Base-by-base conservation (phyloP, 2,797 vertebrate species). In the Mormyrops boulengeri region DNA sequence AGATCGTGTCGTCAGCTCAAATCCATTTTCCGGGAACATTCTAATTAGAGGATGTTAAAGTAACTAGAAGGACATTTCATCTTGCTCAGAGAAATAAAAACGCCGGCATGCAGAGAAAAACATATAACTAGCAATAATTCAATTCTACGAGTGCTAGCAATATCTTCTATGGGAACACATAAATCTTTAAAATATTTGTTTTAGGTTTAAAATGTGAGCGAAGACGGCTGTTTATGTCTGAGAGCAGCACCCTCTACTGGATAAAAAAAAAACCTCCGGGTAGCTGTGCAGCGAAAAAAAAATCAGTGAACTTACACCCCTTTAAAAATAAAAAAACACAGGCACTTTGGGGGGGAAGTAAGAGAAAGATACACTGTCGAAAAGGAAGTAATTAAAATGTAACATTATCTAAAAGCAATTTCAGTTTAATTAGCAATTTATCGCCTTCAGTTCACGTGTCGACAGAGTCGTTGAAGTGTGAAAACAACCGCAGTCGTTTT, bases 401-500 rank as follows among this genome's bases (percentile, higher is more conserved):
- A 82, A 47, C 19, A 8, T 82, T 38, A 82, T 19, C 77, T 82
- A 47, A 82, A 44, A 47, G 41, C 41, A 82, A 82, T 44, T 82
- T 22, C 77, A 38, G 69, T 41, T 82, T 82, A 77, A 77, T 47
- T 47, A 44, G 41, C 77, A 47, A 19, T 82, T 82, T 47, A 44
- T 80, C 5, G 38, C 38, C 17, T 80, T 41, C 38, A 41, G 38
- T 80, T 44, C 73, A 80, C 14, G 38, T 47, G 6, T 77, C 38
- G 26, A 19, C 9, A n/a, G 17, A 47, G 41, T 47, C 19, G 7
- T 47, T 47, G 8, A 82, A 8, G 77, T 47, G 41, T 47, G 77
- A 82, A 82, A 47, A 82, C 41, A 82, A 82, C 7, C 8, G n/a
- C 17, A 44, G 85, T 91, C 91, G 92, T 90, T 92, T 92, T 94